Base-by-base conservation (phyloP, 2,797 vertebrate species). In the Periophthalmus magnuspinnatus region DNA sequence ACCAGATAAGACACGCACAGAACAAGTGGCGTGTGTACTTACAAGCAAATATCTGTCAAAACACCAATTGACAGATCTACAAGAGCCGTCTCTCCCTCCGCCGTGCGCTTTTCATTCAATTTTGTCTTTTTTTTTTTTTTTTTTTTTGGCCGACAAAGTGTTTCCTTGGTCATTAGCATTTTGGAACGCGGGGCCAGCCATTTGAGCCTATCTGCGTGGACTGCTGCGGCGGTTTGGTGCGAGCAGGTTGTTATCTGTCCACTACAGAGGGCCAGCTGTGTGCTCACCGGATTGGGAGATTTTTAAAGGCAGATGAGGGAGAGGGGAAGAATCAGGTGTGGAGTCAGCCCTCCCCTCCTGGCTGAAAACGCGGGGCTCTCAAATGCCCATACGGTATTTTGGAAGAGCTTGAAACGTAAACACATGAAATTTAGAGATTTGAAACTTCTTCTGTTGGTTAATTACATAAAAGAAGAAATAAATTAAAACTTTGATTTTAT, bases 41-140 rank as follows among this genome's bases (percentile, higher is more conserved):
- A 99, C 97, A 98, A 99, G 97, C 95, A 98, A 98, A 99, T 99
- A 99, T 98, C 97, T 97, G 97, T 99, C 97, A 98, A 98, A 98
- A 98, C 97, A 97, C 96, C 95, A 97, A 96, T 95, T 98, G 96
- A 99, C 97, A 97, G 97, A 99, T 99, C 97, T 99, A 97, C 97
- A 98, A 97, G 95, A 97, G 96, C 94, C 90, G 95, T 52, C 81
- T 79, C 85, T 83, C 85, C 77, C 83, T 81, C 85, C 77, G 79
- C n/a, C 85, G 74, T 74, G 34, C 22, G 41, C 65, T 71, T 59
- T 0, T 48, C 55, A 57, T 57, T 57, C 55, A 24, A 28, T 16
- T 72, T 71, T 72, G 69, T 77, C 41, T 14, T 38, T 41, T 38
- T 38, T 38, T 38, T 8, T 71, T 70, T 61, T 68, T 71, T 73